phyloP scores from a whole-genome alignment of 2,797 vertebrate genomes.

The Hyperoplus lanceolatus region DNA sequence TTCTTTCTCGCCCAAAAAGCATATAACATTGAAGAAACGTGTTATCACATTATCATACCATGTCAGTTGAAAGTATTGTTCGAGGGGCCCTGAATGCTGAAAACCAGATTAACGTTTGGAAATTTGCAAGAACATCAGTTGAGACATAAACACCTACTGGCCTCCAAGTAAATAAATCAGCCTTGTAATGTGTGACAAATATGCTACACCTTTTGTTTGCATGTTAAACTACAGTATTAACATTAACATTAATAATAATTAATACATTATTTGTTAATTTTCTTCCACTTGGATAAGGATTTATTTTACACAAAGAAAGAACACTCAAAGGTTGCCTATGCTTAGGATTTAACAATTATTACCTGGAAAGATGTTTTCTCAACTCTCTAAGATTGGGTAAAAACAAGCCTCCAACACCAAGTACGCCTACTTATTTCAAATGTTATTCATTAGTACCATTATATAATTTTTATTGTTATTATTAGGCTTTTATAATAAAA shows the following conservation, averaged over 20 bases:
- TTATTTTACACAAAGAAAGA: not conserved
- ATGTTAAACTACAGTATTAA: not conserved
- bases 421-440: not conserved
- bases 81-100: not conserved
- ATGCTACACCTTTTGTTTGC: not conserved
- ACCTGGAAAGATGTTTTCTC: not conserved
- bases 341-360: not conserved
- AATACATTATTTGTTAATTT: not conserved
- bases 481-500: not conserved
- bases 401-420: not conserved
- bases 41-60: too few species aligned
- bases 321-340: not conserved
- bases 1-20: fast-evolving
- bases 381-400: not conserved
- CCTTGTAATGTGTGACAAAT: not conserved
- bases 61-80: not conserved
- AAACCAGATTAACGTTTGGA: not conserved
- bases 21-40: not conserved
- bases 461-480: not conserved
- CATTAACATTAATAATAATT: not conserved
- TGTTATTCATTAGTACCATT: not conserved
- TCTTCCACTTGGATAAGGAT: not conserved
- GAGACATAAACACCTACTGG: too few species aligned
- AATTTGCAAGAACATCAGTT: not conserved
- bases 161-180: not conserved